Evolutionary conservation across 2,888 invertebrate species (phyloP).

Genomic region (Andrena marginata): DNA sequence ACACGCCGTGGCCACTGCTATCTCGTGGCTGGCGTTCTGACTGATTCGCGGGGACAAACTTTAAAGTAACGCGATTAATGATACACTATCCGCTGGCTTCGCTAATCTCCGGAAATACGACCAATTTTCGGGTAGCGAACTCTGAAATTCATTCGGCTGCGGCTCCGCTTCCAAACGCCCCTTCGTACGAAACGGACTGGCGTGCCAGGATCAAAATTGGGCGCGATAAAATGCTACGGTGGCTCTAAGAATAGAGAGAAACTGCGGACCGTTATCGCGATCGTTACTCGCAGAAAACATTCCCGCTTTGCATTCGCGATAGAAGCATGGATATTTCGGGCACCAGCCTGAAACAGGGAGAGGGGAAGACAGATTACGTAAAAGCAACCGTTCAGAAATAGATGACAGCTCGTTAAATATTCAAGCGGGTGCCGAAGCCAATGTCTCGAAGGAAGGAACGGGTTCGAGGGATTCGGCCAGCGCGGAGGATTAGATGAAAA

Average conservation of each 20-base stretch:
- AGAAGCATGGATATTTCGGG: neutral
- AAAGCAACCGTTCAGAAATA: neutral
- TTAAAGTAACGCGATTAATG: conserved; percentile 40
- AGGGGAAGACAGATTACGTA: neutral
- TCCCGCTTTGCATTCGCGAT: too few relatives aligned
- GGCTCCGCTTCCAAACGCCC: neutral
- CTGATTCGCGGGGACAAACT: conserved; percentile 23
- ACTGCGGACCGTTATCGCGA: neutral
- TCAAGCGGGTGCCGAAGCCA: neutral
- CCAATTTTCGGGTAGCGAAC: conserved; percentile 19
- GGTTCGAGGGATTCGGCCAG: conserved; percentile 14
- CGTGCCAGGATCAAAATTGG: neutral
- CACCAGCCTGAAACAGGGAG: conserved; percentile 44
- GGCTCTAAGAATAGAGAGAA: too few relatives aligned
- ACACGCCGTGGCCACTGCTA: conserved; percentile 43
- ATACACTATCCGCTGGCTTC: conserved; percentile 36
- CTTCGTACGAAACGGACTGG: neutral
- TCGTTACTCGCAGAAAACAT: conserved; percentile 1
- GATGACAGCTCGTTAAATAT: neutral
- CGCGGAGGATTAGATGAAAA: conserved; percentile 21
- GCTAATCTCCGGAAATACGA: conserved; percentile 17
- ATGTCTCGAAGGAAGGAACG: neutral
- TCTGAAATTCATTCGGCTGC: conserved; percentile 1
- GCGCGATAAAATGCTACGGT: neutral
- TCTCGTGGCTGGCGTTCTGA: conserved; percentile 28